Base-by-base conservation (phyloP, 1,140 invertebrate species). In the Platyura marginata region DNA sequence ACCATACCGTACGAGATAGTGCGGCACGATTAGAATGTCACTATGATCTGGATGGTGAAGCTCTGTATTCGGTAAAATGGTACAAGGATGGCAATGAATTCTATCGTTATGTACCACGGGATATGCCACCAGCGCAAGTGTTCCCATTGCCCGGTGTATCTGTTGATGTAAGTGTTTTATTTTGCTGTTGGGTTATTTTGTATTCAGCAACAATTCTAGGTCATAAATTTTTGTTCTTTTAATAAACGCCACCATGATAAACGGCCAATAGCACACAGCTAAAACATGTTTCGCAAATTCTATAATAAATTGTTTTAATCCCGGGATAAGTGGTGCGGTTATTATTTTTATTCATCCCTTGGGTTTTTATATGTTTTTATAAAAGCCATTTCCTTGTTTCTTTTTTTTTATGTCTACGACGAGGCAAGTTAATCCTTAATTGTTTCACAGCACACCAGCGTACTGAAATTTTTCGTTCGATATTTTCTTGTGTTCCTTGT, bases 1-100 rank as follows among this genome's bases (percentile, higher is more conserved):
- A 71, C 43, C 73, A 77, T 57, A 75, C 79, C 48, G 70, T 72
- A 46, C 61, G 72, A 44, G 78, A 76, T 16, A 69, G 73, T 43
- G 65, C 67, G 44, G 68, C 71, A 21, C 58, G 56, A 40, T 59
- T 80, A 47, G 66, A 72, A 55, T 79, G 77, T 55, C 62, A 67
- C 47, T 80, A 73, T 56, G 66, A 75, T 54, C 61, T 79, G 54
- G 76, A 79, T 49, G 68, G 63, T 1, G 76, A 77, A 46, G 59
- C 63, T 16, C 68, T 85, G 20, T 85, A 84, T 56, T 80, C 79
- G 4, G 77, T 83, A 42, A 82, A 83, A 64, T 85, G 80, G 80
- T 83, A 82, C 67, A 78, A 74, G 59, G 78, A 77, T 48, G 71
- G 72, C 45, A 71, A 78, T 50, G 81, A 84, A 62, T 83, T 85